Evolutionary conservation across 2,113 vertebrate genomes (phyloP).

Genomic region (Ibidorhyncha struthersii): DNA sequence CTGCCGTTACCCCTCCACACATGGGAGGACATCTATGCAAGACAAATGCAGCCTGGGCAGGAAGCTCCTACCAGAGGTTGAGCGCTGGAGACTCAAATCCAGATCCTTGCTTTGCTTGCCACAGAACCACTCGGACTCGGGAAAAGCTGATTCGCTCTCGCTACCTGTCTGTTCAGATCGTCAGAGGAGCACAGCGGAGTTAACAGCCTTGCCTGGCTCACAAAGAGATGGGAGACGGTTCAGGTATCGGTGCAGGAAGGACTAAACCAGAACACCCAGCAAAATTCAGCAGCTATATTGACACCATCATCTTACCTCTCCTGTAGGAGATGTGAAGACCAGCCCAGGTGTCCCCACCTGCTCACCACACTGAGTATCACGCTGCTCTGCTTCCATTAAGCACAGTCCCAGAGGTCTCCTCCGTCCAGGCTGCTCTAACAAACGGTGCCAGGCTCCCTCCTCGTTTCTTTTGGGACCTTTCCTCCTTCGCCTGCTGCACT

Average conservation of each 20-base stretch:
- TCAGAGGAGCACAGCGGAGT: background rate
- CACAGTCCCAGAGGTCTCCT: background rate
- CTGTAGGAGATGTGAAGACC: background rate
- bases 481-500: background rate
- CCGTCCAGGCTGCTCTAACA: background rate
- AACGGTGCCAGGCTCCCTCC: background rate
- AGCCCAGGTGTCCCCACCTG: background rate
- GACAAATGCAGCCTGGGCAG: background rate
- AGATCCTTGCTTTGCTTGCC: background rate
- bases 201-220: background rate
- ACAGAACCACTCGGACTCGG: fast-evolving
- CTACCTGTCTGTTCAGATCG: fast-evolving
- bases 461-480: background rate
- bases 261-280: background rate
- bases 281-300: background rate
- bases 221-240: fast-evolving
- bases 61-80: background rate
- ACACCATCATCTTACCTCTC: background rate
- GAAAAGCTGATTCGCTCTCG: background rate
- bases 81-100: background rate
- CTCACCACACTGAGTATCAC: background rate
- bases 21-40: fast-evolving
- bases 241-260: background rate
- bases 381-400: background rate
- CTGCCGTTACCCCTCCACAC: background rate